Base-by-base conservation (phyloP, 2,113 vertebrate genomes). In the Apodemus sylvaticus region DNA sequence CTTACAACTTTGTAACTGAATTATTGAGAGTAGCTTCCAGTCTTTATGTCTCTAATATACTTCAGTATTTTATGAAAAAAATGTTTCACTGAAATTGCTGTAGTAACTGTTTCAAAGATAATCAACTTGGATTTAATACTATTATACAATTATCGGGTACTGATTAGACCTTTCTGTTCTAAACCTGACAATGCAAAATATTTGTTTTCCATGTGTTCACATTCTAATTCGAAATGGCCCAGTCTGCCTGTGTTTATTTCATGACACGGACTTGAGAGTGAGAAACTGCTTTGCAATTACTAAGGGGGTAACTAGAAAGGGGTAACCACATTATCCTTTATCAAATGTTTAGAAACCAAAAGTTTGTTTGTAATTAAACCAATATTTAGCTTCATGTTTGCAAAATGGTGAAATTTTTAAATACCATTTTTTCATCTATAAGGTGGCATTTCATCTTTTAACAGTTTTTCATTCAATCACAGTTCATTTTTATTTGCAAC, bases 401-500 rank as follows among this genome's bases (percentile, higher is more conserved):
- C 53, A 93, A 94, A 95, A 94, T 74, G 14, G 45, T 66, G 3
- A 58, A 58, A 34, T 48, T 86, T 64, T 66, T 11, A 14, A 48
- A 36, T 42, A 45, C 42, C 6, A 26, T 48, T 51, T 14, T 86
- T 86, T 66, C 42, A 66, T 22, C 66, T 36, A 51, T 14, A 36
- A 86, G 64, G 66, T 77, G 10, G 82, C n/a, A 89, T 77, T 83
- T n/a, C 31, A 76, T 3, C 7, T 93, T 95, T 86, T 39, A 64
- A 74, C 34, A 82, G 42, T 88, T 93, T 89, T 91, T 42, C 53
- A 90, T 86, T 90, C 39, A 82, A 87, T 13, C 0, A 20, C 5
- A 91, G 60, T 68, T 68, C 66, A 94, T 86, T n/a, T 92, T 86
- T 77, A 77, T 39, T 86, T 73, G 89, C 42, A 85, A 95, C 53